These are phyloP conservation scores for Poeciliopsis turneri DNA, from an alignment of 2,797 vertebrate species.

Conservation along the genomic window DNA sequence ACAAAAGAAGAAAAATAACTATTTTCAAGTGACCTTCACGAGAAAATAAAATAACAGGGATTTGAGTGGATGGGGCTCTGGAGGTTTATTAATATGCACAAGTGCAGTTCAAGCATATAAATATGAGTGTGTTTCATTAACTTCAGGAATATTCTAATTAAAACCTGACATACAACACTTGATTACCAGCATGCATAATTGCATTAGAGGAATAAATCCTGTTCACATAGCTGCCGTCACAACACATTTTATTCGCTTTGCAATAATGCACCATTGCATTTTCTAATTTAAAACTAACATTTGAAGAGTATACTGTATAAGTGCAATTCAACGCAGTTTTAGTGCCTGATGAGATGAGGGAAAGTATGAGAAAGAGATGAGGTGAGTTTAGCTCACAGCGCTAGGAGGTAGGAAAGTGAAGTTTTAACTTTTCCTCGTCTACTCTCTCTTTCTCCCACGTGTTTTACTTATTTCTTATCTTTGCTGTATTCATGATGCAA, in stretches of 20 bases:
- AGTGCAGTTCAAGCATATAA: slow-evolving; percentile 19
- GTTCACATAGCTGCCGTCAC: slow-evolving; percentile 16
- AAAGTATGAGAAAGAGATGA: slow-evolving; percentile 22
- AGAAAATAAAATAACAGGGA: not conserved
- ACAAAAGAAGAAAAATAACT: slow-evolving; percentile 4
- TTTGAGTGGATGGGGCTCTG: slow-evolving; percentile 8
- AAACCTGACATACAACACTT: slow-evolving; percentile 38
- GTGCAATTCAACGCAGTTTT: slow-evolving; percentile 38
- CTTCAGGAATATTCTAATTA: slow-evolving; percentile 32
- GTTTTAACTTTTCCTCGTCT: slow-evolving; percentile 40
- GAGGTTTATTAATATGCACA: slow-evolving; percentile 5
- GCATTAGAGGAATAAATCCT: slow-evolving; percentile 40
- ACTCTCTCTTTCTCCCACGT: slow-evolving; percentile 33
- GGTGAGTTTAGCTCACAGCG: slow-evolving; percentile 28
- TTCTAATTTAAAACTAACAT: slow-evolving; percentile 46
- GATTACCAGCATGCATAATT: slow-evolving; percentile 48
- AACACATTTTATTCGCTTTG: slow-evolving; percentile 23
- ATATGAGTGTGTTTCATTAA: slow-evolving; percentile 38
- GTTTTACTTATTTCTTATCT: slow-evolving; percentile 59
- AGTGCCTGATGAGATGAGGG: slow-evolving; percentile 31
- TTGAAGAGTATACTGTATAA: slow-evolving; percentile 17
- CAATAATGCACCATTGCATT: slow-evolving; percentile 40
- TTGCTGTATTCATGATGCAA: slow-evolving; percentile 71
- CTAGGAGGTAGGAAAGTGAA: slow-evolving; percentile 10
- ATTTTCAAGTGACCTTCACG: slow-evolving; percentile 11